A percentile compares a stretch with the other conserved stretches of the same genome.
These are phyloP conservation scores for Malthinus flaveolus DNA, from an alignment of 2,888 invertebrate genomes.

Conservation along the genomic window DNA sequence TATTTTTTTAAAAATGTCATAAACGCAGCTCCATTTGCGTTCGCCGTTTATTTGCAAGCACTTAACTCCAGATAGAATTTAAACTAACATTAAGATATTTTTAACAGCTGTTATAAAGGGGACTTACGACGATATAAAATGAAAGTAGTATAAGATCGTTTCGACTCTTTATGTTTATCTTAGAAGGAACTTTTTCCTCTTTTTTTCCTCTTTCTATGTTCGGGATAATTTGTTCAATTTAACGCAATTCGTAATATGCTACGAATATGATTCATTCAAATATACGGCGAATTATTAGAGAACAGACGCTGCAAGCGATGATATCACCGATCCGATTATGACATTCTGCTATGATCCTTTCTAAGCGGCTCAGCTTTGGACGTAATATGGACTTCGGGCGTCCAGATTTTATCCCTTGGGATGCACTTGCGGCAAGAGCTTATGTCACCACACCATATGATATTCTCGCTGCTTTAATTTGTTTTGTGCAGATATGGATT, in stretches of 20 bases:
- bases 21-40: conserved; percentile 39
- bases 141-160: conserved; percentile 47
- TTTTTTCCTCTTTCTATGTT: conserved; percentile 3
- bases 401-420: conserved; percentile 34
- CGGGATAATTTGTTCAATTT: conserved; percentile 36
- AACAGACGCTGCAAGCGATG: conserved; percentile 27
- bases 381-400: conserved; percentile 40
- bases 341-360: conserved; percentile 35
- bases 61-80: conserved; percentile 53
- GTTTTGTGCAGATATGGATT: neutral
- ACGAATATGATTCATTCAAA: conserved; percentile 13
- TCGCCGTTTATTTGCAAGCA: conserved; percentile 49
- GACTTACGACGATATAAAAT: conserved; percentile 45
- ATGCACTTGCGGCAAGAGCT: conserved; percentile 33
- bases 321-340: conserved; percentile 41
- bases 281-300: conserved; percentile 19
- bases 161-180: conserved; percentile 51
- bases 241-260: neutral
- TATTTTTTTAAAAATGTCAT: conserved; percentile 35
- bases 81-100: conserved; percentile 54
- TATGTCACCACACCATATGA: conserved; percentile 35
- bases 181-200: conserved; percentile 28
- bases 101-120: conserved; percentile 51
- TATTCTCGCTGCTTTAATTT: conserved; percentile 20
- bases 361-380: conserved; percentile 42